phyloP scores from a whole-genome alignment of 2,797 vertebrate genomes.

The Miopithecus talapoin region DNA sequence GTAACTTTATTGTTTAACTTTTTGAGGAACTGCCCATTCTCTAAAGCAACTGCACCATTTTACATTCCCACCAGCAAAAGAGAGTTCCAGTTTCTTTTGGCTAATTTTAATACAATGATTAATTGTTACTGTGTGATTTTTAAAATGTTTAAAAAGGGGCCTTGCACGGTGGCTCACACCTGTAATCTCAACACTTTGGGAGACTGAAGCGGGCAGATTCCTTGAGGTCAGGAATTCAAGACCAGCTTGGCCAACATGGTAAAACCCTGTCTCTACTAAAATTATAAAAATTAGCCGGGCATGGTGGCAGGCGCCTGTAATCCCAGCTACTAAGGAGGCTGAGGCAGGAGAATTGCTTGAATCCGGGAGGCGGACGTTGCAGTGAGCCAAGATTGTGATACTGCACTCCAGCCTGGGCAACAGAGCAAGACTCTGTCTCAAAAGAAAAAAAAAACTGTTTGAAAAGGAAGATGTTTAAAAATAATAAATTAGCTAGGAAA shows the following conservation, averaged over 20 bases:
- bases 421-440: not conserved
- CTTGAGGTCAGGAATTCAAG: not conserved
- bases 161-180: not conserved
- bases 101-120: constrained; percentile 23
- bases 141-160: not conserved
- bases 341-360: not conserved
- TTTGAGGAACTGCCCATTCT: constrained; percentile 33
- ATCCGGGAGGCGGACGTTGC: not conserved
- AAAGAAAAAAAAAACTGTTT: not conserved
- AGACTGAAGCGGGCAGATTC: not conserved
- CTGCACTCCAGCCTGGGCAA: not conserved
- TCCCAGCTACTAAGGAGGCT: not conserved
- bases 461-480: not conserved
- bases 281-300: not conserved
- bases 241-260: not conserved
- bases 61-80: not conserved
- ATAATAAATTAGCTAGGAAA: not conserved
- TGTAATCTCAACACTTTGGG: not conserved
- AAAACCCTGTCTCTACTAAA: not conserved
- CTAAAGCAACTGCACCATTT: not conserved
- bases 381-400: not conserved
- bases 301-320: not conserved
- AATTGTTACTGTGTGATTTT: not conserved
- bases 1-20: constrained; percentile 26
- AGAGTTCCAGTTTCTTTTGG: constrained; percentile 24